Evolutionary conservation across 1,140 invertebrate species (phyloP), one percentile per base, ranked within the genome.

Genomic region (Whitmania pigra): DNA sequence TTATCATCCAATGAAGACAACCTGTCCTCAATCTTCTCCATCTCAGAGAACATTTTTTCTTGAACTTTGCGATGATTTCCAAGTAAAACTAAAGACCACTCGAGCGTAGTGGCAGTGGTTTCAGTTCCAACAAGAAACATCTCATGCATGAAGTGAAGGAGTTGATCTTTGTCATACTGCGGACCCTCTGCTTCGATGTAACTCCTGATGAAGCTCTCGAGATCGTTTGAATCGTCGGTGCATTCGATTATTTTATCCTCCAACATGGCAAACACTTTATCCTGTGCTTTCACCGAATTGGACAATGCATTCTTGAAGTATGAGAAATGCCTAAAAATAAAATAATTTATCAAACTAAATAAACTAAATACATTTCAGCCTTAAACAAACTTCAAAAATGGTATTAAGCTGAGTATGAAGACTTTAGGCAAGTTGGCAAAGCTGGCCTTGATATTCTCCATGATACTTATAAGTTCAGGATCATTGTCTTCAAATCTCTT

Each of bases 201-300:
- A 17, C 49, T 25, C 11, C 31, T 49, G n/a, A 70, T 53, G 69
- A 70, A 70, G 53, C 69, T 53, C 49, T 25, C 57, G 57, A 63
- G 57, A 22, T 7, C 29, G 2, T 22, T 63, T 18, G 57, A 63
- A 11, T 22, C 57, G 15, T 63, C 57, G 2, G 57, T 63, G 57
- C 57, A 63, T 63, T 63, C 57, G 18, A 63, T 63, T 63, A 63
- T 63, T 63, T 63, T 63, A 11, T 63, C 22, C 57, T 63, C 57
- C 57, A 63, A 17, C 57, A 63, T 63, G 22, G 22, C 29, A 31
- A 63, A 63, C 22, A 63, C 57, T 63, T 63, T 63, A 3, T 63
- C 57, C 57, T 63, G 57, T 25, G 57, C 57, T 7, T 18, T 13
- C 22, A 63, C 57, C 5, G 22, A 63, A 63, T 63, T 63, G 22